Evolutionary conservation across 2,113 vertebrate species (phyloP), one percentile per base, ranked within the genome.

Genomic region (Gymnobelideus leadbeateri): DNA sequence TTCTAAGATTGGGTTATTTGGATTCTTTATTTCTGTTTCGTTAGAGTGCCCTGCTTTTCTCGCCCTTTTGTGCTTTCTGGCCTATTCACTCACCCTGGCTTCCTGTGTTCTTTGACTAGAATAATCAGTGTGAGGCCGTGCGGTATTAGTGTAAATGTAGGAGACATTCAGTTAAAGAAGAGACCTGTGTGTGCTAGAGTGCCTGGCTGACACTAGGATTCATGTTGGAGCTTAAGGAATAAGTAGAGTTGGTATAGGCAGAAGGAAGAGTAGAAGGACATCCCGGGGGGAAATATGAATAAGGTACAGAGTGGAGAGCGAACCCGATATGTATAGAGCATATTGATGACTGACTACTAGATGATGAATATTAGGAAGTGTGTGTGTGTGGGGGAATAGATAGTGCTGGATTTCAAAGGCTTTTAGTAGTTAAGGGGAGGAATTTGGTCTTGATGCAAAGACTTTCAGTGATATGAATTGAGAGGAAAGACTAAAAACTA

Each of bases 141-240:
- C n/a, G 61, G 31, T 68, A 31, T 16, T 94, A 77, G 93, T 53
- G 37, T 14, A 94, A 93, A 26, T 24, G 37, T 9, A 0, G 50
- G 37, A 93, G 16, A 46, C 47, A 28, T 21, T 92, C 51, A 92
- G 51, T 89, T 16, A 94, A 91, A 47, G 89, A 54, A 91, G 57
- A 37, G 28, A 37, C 51, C 57, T 31, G 10, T 53, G 16, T 84
- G 19, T 4, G 31, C 51, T n/a, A 89, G 53, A 90, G 91, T 51
- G 57, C 3, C n/a, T 91, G 52, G 28, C 3, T 61, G 14, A 61
- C 10, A 61, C 12, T 61, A 28, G 57, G 28, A 61, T 61, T 61
- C 12, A 61, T 61, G 26, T 68, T 19, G 37, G 43, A 89, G 8
- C 93, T 91, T 54, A 25, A 84, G 26, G 7, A 25, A 53, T 55